Conservation (phyloP, 2,888 invertebrate species). For the Eristalis tenax region DNA sequence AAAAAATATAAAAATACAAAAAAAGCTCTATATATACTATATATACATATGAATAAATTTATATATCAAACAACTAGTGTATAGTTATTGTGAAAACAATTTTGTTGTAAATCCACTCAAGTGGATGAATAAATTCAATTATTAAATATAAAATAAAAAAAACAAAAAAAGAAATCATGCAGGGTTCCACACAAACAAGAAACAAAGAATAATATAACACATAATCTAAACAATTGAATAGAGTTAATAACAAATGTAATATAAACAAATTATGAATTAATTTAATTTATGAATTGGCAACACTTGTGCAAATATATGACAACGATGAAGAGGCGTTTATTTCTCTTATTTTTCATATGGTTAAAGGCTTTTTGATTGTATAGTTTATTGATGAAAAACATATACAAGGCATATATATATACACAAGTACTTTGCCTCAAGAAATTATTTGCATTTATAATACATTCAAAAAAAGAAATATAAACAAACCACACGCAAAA, state of each 20-base stretch:
- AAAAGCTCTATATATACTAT: constrained; percentile 41
- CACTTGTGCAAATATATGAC: background rate
- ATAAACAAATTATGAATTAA: constrained; percentile 34
- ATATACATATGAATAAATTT: constrained; percentile 51
- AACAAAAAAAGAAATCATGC: constrained; percentile 69
- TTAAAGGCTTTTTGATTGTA: constrained; percentile 41
- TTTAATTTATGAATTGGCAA: constrained; percentile 29
- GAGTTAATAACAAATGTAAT: constrained; percentile 42
- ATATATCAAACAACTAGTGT: constrained; percentile 40
- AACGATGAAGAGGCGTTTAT: background rate
- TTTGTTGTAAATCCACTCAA: constrained; percentile 23
- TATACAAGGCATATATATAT: constrained; percentile 21
- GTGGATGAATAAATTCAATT: constrained; percentile 40
- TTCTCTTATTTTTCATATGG: background rate
- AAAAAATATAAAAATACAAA: constrained; percentile 6
- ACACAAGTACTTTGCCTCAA: constrained; percentile 23
- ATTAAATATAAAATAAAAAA: constrained; percentile 27
- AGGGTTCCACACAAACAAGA: constrained; percentile 63
- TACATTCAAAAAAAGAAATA: constrained; percentile 5
- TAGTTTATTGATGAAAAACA: constrained; percentile 22
- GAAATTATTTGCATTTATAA: constrained; percentile 40
- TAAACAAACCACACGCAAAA: background rate
- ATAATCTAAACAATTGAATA: constrained; percentile 21
- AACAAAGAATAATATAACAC: constrained; percentile 54
- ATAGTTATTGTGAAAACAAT: constrained; percentile 39